Evolutionary conservation across 2,888 invertebrate species (phyloP).

Genomic region (Sympetrum striolatum): DNA sequence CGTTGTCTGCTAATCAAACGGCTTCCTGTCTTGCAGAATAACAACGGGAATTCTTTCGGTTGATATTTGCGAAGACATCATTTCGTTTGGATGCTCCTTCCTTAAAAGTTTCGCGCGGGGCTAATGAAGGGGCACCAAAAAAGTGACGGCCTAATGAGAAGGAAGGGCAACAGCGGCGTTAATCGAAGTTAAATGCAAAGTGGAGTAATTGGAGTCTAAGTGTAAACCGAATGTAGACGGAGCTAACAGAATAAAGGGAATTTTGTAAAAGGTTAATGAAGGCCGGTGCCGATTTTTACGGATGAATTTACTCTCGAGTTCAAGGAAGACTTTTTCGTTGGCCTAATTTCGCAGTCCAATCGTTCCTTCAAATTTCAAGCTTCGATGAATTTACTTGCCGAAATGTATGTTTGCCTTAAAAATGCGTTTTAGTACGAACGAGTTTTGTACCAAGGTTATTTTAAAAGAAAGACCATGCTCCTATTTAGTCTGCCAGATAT

Average conservation of each 20-base stretch:
- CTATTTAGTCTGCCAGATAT: too few relatives aligned
- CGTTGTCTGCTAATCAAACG: background rate
- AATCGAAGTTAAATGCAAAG: background rate
- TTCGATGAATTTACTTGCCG: too few relatives aligned
- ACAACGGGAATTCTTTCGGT: background rate
- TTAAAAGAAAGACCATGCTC: too few relatives aligned
- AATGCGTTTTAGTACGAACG: too few relatives aligned
- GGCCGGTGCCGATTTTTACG: too few relatives aligned
- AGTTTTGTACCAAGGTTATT: too few relatives aligned
- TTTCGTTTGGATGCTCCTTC: background rate
- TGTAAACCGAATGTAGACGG: background rate
- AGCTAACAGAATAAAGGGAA: background rate
- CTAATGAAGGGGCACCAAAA: background rate
- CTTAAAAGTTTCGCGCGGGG: background rate
- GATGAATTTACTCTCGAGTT: too few relatives aligned
- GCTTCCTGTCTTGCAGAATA: background rate
- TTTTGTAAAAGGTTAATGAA: background rate
- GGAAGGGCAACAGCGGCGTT: background rate
- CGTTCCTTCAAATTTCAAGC: too few relatives aligned
- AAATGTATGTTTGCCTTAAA: too few relatives aligned
- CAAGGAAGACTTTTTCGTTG: too few relatives aligned
- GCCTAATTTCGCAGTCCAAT: too few relatives aligned
- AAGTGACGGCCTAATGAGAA: background rate
- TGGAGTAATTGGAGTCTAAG: background rate
- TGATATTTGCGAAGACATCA: background rate